A percentile compares a stretch with the other conserved stretches of the same genome.
phyloP scores from a whole-genome alignment of 2,888 invertebrate species.

The Elaeidobius kamerunicus region DNA sequence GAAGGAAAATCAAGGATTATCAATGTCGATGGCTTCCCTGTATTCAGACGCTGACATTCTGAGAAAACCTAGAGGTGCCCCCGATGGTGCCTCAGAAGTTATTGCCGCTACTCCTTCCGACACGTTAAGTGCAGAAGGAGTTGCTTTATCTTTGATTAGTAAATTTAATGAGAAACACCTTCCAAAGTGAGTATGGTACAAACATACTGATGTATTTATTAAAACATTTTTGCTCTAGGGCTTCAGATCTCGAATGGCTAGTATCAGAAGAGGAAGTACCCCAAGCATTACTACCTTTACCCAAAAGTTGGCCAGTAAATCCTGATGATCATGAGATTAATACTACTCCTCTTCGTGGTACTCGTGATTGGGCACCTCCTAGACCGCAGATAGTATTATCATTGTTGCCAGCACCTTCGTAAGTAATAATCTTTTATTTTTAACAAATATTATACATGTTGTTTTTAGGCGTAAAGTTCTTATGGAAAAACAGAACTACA shows the following conservation, averaged over 20 bases:
- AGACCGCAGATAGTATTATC: conserved; percentile 80
- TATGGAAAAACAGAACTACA: conserved; percentile 70
- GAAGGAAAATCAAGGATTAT: conserved; percentile 50
- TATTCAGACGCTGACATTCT: conserved; percentile 57
- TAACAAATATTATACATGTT: too few relatives aligned
- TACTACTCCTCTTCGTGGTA: conserved; percentile 64
- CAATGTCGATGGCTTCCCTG: conserved; percentile 62
- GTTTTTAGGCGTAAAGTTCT: conserved; percentile 58
- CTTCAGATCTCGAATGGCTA: conserved; percentile 76
- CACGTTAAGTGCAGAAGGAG: conserved; percentile 70
- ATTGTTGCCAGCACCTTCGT: conserved; percentile 67
- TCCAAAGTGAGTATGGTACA: conserved; percentile 56
- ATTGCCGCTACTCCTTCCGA: conserved; percentile 44
- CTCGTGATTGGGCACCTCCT: conserved; percentile 81
- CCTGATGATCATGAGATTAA: conserved; percentile 60
- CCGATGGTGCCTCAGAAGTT: conserved; percentile 48
- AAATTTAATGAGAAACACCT: conserved; percentile 73
- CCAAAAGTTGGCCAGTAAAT: conserved; percentile 66
- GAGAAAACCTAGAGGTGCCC: conserved; percentile 47
- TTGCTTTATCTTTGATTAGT: conserved; percentile 72
- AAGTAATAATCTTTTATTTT: conserved; percentile 30
- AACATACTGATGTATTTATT: conserved; percentile 3
- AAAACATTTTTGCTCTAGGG: too few relatives aligned
- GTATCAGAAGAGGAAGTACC: conserved; percentile 76
- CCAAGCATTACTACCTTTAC: conserved; percentile 72